These are phyloP conservation scores for Dynastes tityus DNA, from an alignment of 2,888 invertebrate genomes.

Conservation along the genomic window DNA sequence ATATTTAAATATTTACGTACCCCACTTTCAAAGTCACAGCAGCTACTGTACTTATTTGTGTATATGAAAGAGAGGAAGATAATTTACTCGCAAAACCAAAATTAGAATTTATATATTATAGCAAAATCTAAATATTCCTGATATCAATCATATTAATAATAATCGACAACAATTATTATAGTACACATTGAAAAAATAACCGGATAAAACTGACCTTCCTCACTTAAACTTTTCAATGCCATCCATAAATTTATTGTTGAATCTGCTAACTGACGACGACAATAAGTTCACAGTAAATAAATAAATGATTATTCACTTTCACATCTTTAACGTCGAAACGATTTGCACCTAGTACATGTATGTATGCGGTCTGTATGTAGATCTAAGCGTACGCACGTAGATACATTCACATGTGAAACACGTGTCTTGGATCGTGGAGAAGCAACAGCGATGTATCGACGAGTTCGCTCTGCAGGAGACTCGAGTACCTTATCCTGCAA, in stretches of 20 bases:
- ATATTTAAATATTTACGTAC: slow-evolving; percentile 16
- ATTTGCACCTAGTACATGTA: slow-evolving; percentile 7
- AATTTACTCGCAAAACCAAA: not conserved
- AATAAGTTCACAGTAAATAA: slow-evolving; percentile 36
- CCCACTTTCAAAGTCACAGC: not conserved
- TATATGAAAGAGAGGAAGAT: not conserved
- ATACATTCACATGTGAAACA: slow-evolving; percentile 40
- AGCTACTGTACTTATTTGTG: not conserved
- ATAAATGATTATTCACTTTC: slow-evolving; percentile 44
- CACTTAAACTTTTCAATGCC: slow-evolving; percentile 32
- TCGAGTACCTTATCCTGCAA: slow-evolving; percentile 51
- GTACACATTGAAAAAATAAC: not conserved
- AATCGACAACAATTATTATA: not conserved
- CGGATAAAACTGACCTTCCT: slow-evolving; percentile 47
- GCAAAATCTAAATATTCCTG: not conserved
- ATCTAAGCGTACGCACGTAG: not conserved
- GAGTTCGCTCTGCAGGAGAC: slow-evolving; percentile 43
- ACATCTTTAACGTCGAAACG: slow-evolving; percentile 10
- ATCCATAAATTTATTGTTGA: slow-evolving; percentile 15
- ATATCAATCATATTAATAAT: not conserved
- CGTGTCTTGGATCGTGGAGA: slow-evolving; percentile 37
- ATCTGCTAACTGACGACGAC: slow-evolving; percentile 13
- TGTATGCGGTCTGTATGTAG: not conserved
- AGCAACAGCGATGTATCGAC: slow-evolving; percentile 32
- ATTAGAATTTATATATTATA: not conserved